Conservation (phyloP, 1,140 invertebrate species). For the Propsilocerus akamusi region DNA sequence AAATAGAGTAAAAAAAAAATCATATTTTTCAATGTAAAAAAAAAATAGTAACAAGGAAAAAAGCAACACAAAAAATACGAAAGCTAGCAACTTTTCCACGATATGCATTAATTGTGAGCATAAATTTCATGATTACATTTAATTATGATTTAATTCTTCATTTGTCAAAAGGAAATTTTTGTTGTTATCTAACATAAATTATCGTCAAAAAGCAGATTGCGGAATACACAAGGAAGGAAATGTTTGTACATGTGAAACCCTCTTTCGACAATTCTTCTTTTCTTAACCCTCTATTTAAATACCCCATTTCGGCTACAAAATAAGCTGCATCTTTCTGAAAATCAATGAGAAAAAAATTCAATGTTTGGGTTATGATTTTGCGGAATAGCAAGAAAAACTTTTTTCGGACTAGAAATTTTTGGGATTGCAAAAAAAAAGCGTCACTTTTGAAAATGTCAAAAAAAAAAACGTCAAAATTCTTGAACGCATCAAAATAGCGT, state of each 20-base stretch:
- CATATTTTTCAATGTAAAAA: not conserved
- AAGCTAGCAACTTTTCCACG: too few species aligned
- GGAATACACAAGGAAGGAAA: too few species aligned
- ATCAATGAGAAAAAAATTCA: not conserved
- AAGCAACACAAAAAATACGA: not conserved
- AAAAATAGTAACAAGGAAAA: not conserved
- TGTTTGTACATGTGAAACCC: too few species aligned
- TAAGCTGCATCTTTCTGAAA: not conserved
- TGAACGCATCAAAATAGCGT: not conserved
- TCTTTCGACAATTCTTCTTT: too few species aligned
- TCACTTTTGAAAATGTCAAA: not conserved
- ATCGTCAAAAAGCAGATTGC: too few species aligned
- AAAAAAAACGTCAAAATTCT: slow-evolving; percentile 2
- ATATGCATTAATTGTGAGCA: too few species aligned
- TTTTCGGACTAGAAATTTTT: slow-evolving; percentile 4
- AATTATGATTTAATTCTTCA: too few species aligned
- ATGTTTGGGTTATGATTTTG: not conserved
- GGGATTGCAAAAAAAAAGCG: not conserved
- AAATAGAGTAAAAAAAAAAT: not conserved
- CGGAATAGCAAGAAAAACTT: not conserved
- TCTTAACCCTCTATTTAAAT: too few species aligned
- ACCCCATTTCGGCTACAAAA: too few species aligned
- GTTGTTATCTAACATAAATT: too few species aligned
- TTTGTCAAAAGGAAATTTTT: too few species aligned
- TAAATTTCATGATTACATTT: too few species aligned